Base-by-base conservation (phyloP, 2,797 vertebrate species). In the Heliangelus exortis region DNA sequence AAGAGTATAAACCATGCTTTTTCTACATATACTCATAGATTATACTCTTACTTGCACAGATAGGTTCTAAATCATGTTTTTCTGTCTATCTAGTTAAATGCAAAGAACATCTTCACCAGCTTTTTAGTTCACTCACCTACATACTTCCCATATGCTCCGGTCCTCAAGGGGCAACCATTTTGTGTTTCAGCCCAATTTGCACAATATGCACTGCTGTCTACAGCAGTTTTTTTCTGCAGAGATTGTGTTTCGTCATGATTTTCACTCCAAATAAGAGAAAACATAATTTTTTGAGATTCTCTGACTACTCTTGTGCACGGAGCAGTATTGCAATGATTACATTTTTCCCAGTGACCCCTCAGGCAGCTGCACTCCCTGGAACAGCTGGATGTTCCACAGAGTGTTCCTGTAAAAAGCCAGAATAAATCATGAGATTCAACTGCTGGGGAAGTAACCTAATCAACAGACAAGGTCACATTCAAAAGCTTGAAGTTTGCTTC, bases 401-500 rank as follows among this genome's bases (percentile, higher is more conserved):
- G 33, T 34, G 26, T 41, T 84, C 50, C 68, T 77, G 47, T 66
- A 69, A 92, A 94, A 34, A 36, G 6, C 48, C 51, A 20, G 61
- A 28, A 43, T 72, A 94, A 94, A 83, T 81, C 15, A 78, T 18
- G 48, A 94, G 45, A 53, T 75, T 63, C 93, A 83, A 36, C 85
- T 69, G 79, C 71, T 87, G 62, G 39, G 65, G 89, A 57, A 92
- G 50, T 55, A 89, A 65, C 57, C 53, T 71, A 73, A 92, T 58
- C 67, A 93, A 87, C 54, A 48, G 59, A 78, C 55, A 87, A 96
- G 90, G 65, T 96, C 89, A 91, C 90, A 92, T 95, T 95, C 53
- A 83, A 83, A 93, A 82, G 31, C 47, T 72, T 43, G 25, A 45
- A 79, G 88, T 63, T 59, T 89, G 53, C 66, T 91, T 97, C n/a